Evolutionary conservation across 2,113 vertebrate species (phyloP).

Genomic region (Bos taurus): DNA sequence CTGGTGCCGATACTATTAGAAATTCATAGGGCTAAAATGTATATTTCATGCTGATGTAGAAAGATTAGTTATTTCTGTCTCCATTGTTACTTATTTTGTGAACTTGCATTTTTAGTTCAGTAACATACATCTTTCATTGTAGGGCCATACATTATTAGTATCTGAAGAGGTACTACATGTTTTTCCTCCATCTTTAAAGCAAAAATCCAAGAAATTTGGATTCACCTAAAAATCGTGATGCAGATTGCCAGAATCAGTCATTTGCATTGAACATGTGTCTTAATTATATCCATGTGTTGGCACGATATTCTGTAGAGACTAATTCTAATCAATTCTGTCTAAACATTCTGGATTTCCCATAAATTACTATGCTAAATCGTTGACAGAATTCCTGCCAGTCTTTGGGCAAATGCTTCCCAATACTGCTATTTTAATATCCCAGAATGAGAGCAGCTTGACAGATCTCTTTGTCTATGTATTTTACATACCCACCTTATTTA

Average conservation of each 20-base stretch:
- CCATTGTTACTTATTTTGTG: background rate
- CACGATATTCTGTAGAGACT: conserved; percentile 44
- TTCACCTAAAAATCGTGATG: conserved; percentile 39
- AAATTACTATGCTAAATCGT: conserved; percentile 69
- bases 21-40: background rate
- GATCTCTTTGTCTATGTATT: conserved; percentile 27
- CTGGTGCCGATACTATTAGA: background rate
- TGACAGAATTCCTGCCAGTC: conserved; percentile 70
- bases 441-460: conserved; percentile 49
- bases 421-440: conserved; percentile 60
- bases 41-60: background rate
- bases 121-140: background rate
- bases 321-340: conserved; percentile 74
- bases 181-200: conserved; percentile 9
- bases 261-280: conserved; percentile 59
- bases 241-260: conserved; percentile 50
- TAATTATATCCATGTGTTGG: conserved; percentile 67
- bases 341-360: conserved; percentile 71
- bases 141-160: background rate
- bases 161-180: background rate
- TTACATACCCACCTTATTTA: conserved; percentile 21
- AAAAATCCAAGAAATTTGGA: conserved; percentile 14
- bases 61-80: background rate
- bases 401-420: conserved; percentile 55
- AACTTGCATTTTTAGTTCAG: background rate